Evolutionary conservation across 23 tunicate species (phyloP), one percentile per base, ranked within the genome.

Genomic region (Botrylloides violaceus): DNA sequence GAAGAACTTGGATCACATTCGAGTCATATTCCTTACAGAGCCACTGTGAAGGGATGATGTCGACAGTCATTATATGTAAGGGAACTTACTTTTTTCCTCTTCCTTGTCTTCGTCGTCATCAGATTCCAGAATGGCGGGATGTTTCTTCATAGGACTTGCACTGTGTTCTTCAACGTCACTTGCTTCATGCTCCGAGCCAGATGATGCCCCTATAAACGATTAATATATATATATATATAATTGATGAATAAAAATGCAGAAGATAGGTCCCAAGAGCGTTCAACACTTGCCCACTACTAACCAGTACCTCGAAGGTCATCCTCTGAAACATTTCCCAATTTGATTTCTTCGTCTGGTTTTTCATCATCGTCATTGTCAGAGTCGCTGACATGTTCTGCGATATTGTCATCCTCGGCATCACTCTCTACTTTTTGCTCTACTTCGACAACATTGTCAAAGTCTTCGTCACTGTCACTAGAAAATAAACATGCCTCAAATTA

Each of bases 381-480:
- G 21, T 79, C 86, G 29, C 76, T 72, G 12, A 77, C 86, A 65
- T 90, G 85, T 36, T 88, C 79, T 3, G 96, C 96, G 57, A 88
- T 79, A 77, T 88, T 82, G 49, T 87, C 96, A 56, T 87, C 95
- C 34, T 61, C 84, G 4, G 25, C 81, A 66, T 74, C 84, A 33
- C 84, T 80, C 20, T 80, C 57, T 68, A 57, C 71, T 48, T 78
- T 66, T 26, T 66, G 81, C 39, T 80, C 86, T 9, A 80, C 82
- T 49, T 86, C 94, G 36, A 87, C 95, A 6, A 50, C 83, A 65
- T 78, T 82, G 20, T 78, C 92, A 73, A 80, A 78, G 43, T 78
- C 92, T 29, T 78, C 75, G 4, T 68, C 74, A 43, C 74, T 68
- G 29, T 68, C 74, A 18, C 58, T 68, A 33, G 43, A 15, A n/a